These are phyloP conservation scores for Cryptosula pallasiana DNA, from an alignment of 2,888 invertebrate species.

Conservation along the genomic window DNA sequence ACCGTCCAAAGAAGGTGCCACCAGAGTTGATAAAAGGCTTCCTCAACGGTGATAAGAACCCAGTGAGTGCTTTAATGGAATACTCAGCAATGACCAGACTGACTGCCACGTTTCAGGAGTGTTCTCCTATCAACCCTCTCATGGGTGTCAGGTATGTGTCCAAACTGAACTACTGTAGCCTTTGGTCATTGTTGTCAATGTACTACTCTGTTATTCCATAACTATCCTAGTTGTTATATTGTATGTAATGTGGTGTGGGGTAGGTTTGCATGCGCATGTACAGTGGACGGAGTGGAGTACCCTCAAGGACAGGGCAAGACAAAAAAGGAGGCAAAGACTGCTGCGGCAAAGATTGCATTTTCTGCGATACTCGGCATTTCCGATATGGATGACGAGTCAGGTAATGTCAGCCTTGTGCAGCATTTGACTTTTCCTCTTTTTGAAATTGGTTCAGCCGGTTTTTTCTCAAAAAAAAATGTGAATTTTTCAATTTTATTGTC, in stretches of 20 bases:
- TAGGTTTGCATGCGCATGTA: conserved; percentile 39
- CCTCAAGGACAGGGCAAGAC: conserved; percentile 42
- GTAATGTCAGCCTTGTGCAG: not conserved
- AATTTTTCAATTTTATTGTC: no score
- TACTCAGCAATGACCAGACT: conserved; percentile 34
- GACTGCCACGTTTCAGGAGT: conserved; percentile 35
- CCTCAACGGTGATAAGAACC: conserved; percentile 37
- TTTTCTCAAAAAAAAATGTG: no score
- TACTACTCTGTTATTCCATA: no score
- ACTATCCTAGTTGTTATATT: no score
- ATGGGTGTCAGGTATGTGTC: conserved; percentile 1
- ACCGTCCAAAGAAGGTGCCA: conserved; percentile 32
- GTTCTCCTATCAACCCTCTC: conserved; percentile 31
- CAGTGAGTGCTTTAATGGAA: conserved; percentile 42
- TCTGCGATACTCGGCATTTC: conserved; percentile 35
- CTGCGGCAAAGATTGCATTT: conserved; percentile 42
- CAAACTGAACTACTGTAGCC: no score
- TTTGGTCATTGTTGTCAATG: no score
- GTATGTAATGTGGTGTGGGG: no score
- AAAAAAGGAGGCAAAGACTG: conserved; percentile 48
- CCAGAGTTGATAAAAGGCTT: conserved; percentile 36
- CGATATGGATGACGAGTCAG: conserved; percentile 31
- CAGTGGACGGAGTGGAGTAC: conserved; percentile 35
- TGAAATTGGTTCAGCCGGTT: no score
- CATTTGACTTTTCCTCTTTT: no score